Evolutionary conservation across 1,140 invertebrate species (phyloP).

Genomic region (Heterodera schachtii): DNA sequence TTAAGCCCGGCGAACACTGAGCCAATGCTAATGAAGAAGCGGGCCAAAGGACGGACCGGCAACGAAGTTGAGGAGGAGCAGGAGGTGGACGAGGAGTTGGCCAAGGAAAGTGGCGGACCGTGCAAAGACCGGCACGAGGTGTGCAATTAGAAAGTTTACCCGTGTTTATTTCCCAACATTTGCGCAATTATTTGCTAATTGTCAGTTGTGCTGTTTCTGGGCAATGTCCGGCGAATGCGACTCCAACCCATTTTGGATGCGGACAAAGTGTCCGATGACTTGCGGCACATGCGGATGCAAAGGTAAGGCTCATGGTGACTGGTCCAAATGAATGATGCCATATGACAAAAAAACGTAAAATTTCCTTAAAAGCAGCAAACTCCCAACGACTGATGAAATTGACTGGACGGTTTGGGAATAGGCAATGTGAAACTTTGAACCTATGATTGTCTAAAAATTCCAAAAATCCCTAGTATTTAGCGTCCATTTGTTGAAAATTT

Average conservation of each 20-base stretch:
- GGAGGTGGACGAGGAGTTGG: neutral
- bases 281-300: constrained; percentile 54
- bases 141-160: neutral
- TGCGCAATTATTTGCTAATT: neutral
- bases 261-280: constrained; percentile 51
- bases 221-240: constrained; percentile 53
- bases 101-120: neutral
- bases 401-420: too few relatives aligned
- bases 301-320: constrained; percentile 9
- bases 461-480: too few relatives aligned
- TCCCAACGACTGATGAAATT: too few relatives aligned
- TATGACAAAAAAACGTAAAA: too few relatives aligned
- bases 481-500: too few relatives aligned
- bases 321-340: too few relatives aligned
- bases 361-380: too few relatives aligned
- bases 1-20: neutral
- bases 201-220: constrained; percentile 48
- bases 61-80: neutral
- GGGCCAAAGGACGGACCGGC: neutral
- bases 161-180: neutral
- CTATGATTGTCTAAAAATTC: too few relatives aligned
- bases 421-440: too few relatives aligned
- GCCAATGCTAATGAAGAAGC: neutral
- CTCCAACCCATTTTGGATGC: constrained; percentile 55
- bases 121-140: constrained; percentile 24